Base-by-base conservation (phyloP, 2,888 invertebrate genomes). In the Drosophila seclusa region DNA sequence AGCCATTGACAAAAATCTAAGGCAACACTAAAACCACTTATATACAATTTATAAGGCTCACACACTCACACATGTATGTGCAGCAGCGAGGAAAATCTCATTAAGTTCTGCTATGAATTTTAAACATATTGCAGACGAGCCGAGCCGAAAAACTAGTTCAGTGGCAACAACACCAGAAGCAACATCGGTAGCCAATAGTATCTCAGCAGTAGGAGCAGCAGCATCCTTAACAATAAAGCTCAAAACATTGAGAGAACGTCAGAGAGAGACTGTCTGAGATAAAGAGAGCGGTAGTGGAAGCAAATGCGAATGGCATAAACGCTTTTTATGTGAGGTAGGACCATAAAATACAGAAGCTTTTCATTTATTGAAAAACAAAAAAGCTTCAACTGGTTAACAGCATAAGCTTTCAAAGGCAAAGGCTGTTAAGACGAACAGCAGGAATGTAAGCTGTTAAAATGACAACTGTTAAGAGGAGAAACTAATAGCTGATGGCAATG, bases 91-190 rank as follows among this genome's bases (percentile, higher is more conserved):
- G 72, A 76, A 89, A 87, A 87, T 82, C 85, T 87, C 83, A 89
- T 87, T 87, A 89, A 77, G 74, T 76, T 74, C 76, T 90, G 90
- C 87, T 71, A 84, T 89, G 88, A 88, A 90, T 90, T 84, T 88
- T 82, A 83, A 90, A 87, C 84, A 84, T 82, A 78, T 82, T 87
- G 84, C 83, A 80, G 77, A 71, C 63, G 58, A 68, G 71, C 64
- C 40, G 60, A 61, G 58, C 72, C 74, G 65, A 70, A 76, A 87
- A 87, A 87, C 85, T 89, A 89, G 88, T 87, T 75, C 80, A 75
- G 62, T 40, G 68, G 31, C 52, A 68, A 68, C 63, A 72, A 65
- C 65, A 68, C 29, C 60, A 65, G 68, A 60, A 69, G 48, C 61
- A 48, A 55, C 61, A 71, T 27, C 54, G 36, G 27, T 36, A 54